A percentile compares a stretch with the other conserved stretches of the same genome.
These are phyloP conservation scores for Ptychoptera albimana DNA, from an alignment of 2,888 invertebrate species.

Conservation along the genomic window DNA sequence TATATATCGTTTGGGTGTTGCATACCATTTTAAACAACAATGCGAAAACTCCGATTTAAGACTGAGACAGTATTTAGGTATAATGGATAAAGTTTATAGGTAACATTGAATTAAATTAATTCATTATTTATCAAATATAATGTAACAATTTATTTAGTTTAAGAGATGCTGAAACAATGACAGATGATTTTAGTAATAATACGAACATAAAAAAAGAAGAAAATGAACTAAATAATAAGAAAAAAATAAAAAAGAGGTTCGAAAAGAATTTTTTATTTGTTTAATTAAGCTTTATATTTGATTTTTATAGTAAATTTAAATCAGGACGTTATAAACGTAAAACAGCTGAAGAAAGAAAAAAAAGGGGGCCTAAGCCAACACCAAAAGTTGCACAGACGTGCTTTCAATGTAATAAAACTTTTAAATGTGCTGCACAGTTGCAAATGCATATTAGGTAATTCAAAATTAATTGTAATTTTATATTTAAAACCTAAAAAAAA, in stretches of 20 bases:
- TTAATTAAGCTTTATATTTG: slow-evolving; percentile 28
- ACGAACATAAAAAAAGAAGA: slow-evolving; percentile 10
- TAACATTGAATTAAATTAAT: slow-evolving; percentile 10
- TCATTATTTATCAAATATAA: too few species aligned
- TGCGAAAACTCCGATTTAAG: slow-evolving; percentile 42
- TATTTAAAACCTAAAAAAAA: background rate
- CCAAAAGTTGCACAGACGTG: slow-evolving; percentile 39
- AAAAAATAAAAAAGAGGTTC: slow-evolving; percentile 14
- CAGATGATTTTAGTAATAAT: slow-evolving; percentile 26
- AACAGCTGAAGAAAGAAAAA: slow-evolving; percentile 37
- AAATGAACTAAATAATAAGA: slow-evolving; percentile 12
- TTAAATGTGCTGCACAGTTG: slow-evolving; percentile 42
- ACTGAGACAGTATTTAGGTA: slow-evolving; percentile 39
- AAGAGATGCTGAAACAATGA: slow-evolving; percentile 40
- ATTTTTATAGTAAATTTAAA: slow-evolving; percentile 19
- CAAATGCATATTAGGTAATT: slow-evolving; percentile 40
- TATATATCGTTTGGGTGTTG: slow-evolving; percentile 41
- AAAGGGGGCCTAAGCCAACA: slow-evolving; percentile 43
- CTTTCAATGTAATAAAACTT: slow-evolving; percentile 41
- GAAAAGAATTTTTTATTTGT: background rate
- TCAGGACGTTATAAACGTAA: slow-evolving; percentile 36
- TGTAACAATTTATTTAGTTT: slow-evolving; percentile 22
- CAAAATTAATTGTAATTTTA: background rate
- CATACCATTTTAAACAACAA: slow-evolving; percentile 46
- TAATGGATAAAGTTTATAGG: slow-evolving; percentile 25